phyloP scores from a whole-genome alignment of 92 coral and sea anemone species.

The Blastomussa wellsi region DNA sequence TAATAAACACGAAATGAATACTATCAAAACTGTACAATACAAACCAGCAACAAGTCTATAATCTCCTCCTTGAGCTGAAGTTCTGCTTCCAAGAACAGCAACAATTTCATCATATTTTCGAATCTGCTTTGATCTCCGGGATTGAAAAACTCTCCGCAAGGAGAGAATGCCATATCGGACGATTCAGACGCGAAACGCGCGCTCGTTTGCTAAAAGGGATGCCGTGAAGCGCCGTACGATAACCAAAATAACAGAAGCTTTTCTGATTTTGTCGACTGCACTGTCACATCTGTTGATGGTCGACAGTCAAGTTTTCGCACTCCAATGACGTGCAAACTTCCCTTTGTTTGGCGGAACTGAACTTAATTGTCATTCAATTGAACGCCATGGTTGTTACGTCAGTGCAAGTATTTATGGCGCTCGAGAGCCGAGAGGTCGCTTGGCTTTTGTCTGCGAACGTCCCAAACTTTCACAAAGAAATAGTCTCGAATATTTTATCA shows the following conservation, averaged over 20 bases:
- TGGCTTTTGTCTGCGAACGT: neutral
- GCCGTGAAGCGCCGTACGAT: neutral
- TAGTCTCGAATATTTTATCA: neutral
- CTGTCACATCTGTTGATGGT: conserved; percentile 49
- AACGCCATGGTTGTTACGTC: conserved; percentile 30
- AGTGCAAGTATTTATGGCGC: conserved; percentile 12
- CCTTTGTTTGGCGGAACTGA: conserved; percentile 31
- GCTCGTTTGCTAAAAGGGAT: neutral
- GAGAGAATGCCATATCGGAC: conserved; percentile 35
- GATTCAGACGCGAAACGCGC: conserved; percentile 3
- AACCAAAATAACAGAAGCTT: conserved; percentile 14
- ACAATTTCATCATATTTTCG: conserved; percentile 90
- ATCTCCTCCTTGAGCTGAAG: conserved; percentile 94
- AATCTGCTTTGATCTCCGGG: conserved; percentile 57
- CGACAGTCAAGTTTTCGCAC: conserved; percentile 32
- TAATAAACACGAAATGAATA: conserved; percentile 34
- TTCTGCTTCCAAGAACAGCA: conserved; percentile 92
- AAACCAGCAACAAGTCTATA: conserved; percentile 86
- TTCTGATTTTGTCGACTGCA: neutral
- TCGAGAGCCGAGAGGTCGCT: conserved; percentile 10
- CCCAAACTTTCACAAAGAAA: neutral
- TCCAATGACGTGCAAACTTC: conserved; percentile 42
- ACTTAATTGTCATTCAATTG: conserved; percentile 40
- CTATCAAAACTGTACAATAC: conserved; percentile 43
- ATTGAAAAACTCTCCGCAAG: neutral